Evolutionary conservation across 2,888 invertebrate genomes (phyloP).

Genomic region (Calliphora vomitoria): DNA sequence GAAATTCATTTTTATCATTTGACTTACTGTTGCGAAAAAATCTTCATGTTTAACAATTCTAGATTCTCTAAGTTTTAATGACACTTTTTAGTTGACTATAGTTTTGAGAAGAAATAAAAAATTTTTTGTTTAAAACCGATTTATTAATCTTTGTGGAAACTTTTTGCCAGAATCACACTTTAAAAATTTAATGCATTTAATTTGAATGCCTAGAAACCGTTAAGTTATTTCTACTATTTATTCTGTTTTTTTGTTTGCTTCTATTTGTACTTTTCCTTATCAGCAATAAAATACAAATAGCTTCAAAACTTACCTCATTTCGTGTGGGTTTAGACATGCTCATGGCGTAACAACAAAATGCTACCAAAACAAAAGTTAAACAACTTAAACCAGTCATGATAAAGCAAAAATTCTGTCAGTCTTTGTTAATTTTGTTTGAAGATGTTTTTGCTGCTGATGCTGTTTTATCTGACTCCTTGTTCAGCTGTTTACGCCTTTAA

Average conservation of each 20-base stretch:
- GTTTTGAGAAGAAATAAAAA: too few species aligned
- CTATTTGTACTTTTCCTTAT: constrained; percentile 9
- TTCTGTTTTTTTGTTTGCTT: not conserved
- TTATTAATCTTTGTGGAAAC: too few species aligned
- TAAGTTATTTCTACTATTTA: not conserved
- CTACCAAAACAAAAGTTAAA: constrained; percentile 79
- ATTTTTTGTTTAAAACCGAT: too few species aligned
- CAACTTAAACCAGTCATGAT: constrained; percentile 79
- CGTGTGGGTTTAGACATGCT: constrained; percentile 73
- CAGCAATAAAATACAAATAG: not conserved
- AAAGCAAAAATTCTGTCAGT: constrained; percentile 27
- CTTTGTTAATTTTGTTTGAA: constrained; percentile 9
- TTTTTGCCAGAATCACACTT: too few species aligned
- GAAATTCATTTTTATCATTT: too few species aligned
- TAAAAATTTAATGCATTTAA: too few species aligned
- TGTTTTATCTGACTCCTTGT: not conserved
- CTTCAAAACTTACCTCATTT: constrained; percentile 77
- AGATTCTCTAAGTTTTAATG: too few species aligned
- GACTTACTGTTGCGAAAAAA: too few species aligned
- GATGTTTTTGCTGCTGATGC: not conserved
- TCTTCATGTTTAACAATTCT: too few species aligned
- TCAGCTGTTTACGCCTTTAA: not conserved
- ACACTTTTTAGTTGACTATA: too few species aligned
- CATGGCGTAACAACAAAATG: constrained; percentile 78
- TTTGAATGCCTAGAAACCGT: too few species aligned